Evolutionary conservation across 2,797 vertebrate species (phyloP), one percentile per base, ranked within the genome.

Genomic region (Paramormyrops hopkinsi): DNA sequence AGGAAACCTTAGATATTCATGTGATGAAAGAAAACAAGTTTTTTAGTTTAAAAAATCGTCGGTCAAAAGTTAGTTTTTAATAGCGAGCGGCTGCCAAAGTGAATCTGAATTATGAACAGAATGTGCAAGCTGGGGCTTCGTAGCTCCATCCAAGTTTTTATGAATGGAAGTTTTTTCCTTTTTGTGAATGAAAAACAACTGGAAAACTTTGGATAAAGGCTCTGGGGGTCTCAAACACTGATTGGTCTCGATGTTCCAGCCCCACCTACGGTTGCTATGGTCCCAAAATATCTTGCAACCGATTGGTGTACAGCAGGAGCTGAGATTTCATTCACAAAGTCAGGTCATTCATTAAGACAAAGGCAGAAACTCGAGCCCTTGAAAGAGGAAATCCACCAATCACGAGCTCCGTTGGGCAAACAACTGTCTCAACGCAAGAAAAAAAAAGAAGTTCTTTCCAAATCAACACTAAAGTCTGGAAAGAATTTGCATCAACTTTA

Each of bases 171-270:
- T 91, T 92, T 94, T 93, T 85, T 88, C 90, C 92, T 95, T 95
- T 97, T 97, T 96, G 95, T 97, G 96, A 97, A 97, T 97, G 96
- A 97, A 96, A 96, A 97, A 96, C 96, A 96, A 97, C 95, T 96
- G 95, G 93, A 96, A 96, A 95, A 94, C 93, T 91, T 92, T 90
- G 94, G 92, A 92, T 91, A 93, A 94, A 94, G 92, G 88, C 91
- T 92, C 86, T 90, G 90, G 90, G 92, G 37, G 90, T 90, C 87
- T 90, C 4, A 76, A 2, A 1, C 86, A 19, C 0, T 14, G 93
- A 96, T 96, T 96, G 96, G 96, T 92, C 91, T 85, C 79, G 29
- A 0, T 0, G 4, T 3, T 2, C 25, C 91, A 89, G 91, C 94
- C 84, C 95, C 94, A 87, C 96, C 96, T 88, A 62, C 62, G 51